A percentile compares a stretch with the other conserved stretches of the same genome.
These are phyloP conservation scores for Pungitius pungitius DNA, from an alignment of 2,113 vertebrate genomes.

Conservation along the genomic window DNA sequence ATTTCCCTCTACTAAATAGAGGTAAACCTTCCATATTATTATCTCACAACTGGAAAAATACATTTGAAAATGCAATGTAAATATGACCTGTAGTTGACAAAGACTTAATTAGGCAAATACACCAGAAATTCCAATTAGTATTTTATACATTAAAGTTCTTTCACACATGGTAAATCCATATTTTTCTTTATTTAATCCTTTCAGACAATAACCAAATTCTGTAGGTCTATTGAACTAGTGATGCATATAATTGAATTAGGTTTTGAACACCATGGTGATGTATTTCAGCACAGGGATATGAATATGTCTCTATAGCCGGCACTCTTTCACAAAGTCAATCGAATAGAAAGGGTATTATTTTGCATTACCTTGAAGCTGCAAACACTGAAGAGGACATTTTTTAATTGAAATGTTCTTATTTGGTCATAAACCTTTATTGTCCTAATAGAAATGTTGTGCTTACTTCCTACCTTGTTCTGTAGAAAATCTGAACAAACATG, in stretches of 20 bases:
- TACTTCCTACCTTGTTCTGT: constrained; percentile 8
- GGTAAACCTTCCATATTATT: background rate
- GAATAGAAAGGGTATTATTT: constrained; percentile 60
- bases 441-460: constrained; percentile 5
- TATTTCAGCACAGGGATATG: constrained; percentile 69
- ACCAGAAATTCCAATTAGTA: constrained; percentile 38
- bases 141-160: constrained; percentile 63
- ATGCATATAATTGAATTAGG: constrained; percentile 78
- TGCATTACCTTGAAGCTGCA: constrained; percentile 43
- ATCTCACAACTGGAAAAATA: constrained; percentile 22
- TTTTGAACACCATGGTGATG: constrained; percentile 61
- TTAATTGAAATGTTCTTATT: constrained; percentile 18
- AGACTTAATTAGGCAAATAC: constrained; percentile 49
- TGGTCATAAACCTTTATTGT: constrained; percentile 13
- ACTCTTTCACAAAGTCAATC: constrained; percentile 43
- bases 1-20: background rate
- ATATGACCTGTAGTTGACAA: constrained; percentile 32
- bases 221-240: constrained; percentile 68
- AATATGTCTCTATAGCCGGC: constrained; percentile 46
- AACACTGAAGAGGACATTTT: constrained; percentile 36
- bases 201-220: constrained; percentile 75
- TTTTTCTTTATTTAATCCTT: constrained; percentile 60
- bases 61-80: constrained; percentile 41
- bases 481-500: constrained; percentile 1
- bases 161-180: constrained; percentile 61